Conservation (phyloP, 2,888 invertebrate genomes). For the Agrypnus murinus region DNA sequence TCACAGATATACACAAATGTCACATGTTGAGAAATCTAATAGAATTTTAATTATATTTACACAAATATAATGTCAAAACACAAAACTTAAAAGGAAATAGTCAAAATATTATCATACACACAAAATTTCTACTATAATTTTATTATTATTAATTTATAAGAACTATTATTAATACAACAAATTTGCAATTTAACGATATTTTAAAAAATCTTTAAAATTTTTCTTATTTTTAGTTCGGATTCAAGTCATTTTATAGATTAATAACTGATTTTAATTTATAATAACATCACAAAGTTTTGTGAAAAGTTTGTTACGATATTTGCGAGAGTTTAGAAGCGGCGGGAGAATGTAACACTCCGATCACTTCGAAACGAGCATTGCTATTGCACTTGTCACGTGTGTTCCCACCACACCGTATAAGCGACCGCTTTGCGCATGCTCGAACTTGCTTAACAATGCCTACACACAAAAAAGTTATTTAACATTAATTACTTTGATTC, state of each 20-base stretch:
- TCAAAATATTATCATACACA: too few species aligned
- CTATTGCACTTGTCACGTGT: slow-evolving; percentile 34
- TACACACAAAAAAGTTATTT: background rate
- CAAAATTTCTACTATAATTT: too few species aligned
- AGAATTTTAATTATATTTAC: background rate
- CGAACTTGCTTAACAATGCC: slow-evolving; percentile 27
- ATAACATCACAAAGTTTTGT: background rate
- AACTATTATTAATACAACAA: too few species aligned
- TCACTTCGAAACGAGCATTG: slow-evolving; percentile 39
- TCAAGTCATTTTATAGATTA: too few species aligned
- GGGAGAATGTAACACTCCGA: slow-evolving; percentile 20
- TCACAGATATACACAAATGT: slow-evolving; percentile 14
- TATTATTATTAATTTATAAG: too few species aligned
- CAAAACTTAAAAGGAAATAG: background rate
- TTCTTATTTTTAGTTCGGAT: too few species aligned
- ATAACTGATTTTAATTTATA: too few species aligned
- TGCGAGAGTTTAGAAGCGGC: slow-evolving; percentile 30
- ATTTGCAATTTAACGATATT: too few species aligned
- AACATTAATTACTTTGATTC: too few species aligned
- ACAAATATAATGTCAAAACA: background rate
- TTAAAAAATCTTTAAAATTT: too few species aligned
- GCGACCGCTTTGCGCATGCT: slow-evolving; percentile 3
- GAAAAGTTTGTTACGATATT: slow-evolving; percentile 8
- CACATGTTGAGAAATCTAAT: slow-evolving; percentile 20
- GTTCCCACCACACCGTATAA: slow-evolving; percentile 32